These are phyloP conservation scores for Drosophila mercatorum DNA, from an alignment of 2,888 invertebrate species.

Conservation along the genomic window DNA sequence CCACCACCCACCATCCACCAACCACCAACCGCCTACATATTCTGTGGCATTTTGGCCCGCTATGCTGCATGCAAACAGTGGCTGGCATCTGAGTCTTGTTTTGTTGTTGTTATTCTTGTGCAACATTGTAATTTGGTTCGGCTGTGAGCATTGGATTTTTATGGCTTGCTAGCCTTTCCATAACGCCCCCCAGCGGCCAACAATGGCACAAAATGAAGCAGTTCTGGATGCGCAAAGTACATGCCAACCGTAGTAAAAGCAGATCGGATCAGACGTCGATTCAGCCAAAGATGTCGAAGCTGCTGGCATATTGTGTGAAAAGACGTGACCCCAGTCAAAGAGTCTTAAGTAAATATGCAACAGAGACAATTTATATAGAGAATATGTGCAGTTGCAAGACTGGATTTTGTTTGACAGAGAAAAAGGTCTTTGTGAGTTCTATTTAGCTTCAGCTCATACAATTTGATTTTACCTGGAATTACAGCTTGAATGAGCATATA, in stretches of 20 bases:
- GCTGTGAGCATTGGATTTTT: slow-evolving; percentile 58
- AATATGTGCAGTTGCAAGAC: neutral
- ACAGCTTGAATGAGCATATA: too few relatives aligned
- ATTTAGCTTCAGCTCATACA: too few relatives aligned
- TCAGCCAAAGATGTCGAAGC: neutral
- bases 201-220: slow-evolving; percentile 40
- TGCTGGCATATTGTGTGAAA: neutral
- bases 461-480: too few relatives aligned
- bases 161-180: slow-evolving; percentile 54
- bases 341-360: neutral
- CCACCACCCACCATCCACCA: neutral
- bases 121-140: slow-evolving; percentile 69
- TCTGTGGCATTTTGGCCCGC: slow-evolving; percentile 3
- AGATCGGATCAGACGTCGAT: slow-evolving; percentile 1
- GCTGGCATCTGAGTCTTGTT: slow-evolving; percentile 28
- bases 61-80: slow-evolving; percentile 48
- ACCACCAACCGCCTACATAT: neutral
- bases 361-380: neutral
- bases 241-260: neutral
- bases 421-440: too few relatives aligned
- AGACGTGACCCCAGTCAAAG: neutral
- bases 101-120: slow-evolving; percentile 38
- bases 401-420: too few relatives aligned
- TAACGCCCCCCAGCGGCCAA: slow-evolving; percentile 35
- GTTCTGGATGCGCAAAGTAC: slow-evolving; percentile 8